phyloP scores from a whole-genome alignment of 2,113 vertebrate species.

The Origma solitaria region DNA sequence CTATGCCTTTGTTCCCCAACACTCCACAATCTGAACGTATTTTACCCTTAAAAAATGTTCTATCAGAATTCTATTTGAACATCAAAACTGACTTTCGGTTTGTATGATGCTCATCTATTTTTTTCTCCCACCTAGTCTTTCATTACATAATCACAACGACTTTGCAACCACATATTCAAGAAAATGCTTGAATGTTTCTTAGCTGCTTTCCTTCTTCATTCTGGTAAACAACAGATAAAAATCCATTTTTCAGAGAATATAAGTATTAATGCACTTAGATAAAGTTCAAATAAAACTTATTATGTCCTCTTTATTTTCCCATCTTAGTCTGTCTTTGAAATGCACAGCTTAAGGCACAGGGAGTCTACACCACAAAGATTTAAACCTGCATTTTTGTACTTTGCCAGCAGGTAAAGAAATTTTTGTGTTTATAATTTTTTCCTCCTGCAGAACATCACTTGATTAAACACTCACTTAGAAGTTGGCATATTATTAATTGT shows the following conservation, averaged over 20 bases:
- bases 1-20: too few species aligned
- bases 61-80: neutral
- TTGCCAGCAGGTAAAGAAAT: neutral
- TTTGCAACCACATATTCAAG: neutral
- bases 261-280: neutral
- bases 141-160: neutral
- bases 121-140: neutral
- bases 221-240: neutral
- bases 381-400: neutral
- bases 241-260: neutral
- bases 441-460: neutral
- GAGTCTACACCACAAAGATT: neutral
- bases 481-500: neutral
- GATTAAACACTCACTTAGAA: neutral
- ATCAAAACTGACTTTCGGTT: neutral
- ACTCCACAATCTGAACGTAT: neutral
- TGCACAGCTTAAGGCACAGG: neutral
- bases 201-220: neutral
- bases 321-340: neutral
- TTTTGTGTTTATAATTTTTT: neutral
- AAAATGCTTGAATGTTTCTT: neutral
- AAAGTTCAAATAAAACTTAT: neutral
- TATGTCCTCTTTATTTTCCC: neutral
- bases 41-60: neutral
- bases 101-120: neutral